Conservation (phyloP, 1,140 invertebrate genomes). For the Ridgeia piscesae region DNA sequence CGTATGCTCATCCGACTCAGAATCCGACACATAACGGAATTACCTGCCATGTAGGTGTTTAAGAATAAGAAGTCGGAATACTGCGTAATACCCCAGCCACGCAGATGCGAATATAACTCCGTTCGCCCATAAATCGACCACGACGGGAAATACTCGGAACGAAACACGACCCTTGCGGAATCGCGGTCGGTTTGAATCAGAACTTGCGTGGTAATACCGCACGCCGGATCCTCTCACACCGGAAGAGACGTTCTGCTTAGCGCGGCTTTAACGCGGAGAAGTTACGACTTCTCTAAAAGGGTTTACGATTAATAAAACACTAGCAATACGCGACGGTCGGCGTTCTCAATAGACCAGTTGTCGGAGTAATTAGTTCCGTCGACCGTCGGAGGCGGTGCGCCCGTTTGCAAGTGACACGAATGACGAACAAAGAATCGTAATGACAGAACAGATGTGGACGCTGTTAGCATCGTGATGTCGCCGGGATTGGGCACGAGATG, state of each 20-base stretch:
- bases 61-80: not conserved
- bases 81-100: not conserved
- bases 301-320: constrained; percentile 1
- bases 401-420: not conserved
- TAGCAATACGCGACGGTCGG: not conserved
- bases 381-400: not conserved
- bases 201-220: not conserved
- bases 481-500: not conserved
- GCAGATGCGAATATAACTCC: not conserved
- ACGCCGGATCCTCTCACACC: not conserved
- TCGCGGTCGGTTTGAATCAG: not conserved
- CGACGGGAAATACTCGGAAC: not conserved
- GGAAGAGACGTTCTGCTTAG: not conserved
- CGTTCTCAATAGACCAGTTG: not conserved
- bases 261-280: not conserved
- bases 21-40: not conserved
- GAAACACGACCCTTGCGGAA: not conserved
- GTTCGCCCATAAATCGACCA: not conserved
- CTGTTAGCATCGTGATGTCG: not conserved
- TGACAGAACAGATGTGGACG: not conserved
- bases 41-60: not conserved
- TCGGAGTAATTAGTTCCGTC: not conserved
- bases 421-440: not conserved
- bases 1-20: not conserved
- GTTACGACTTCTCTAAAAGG: not conserved